Evolutionary conservation across 1,140 invertebrate species (phyloP).

Genomic region (Papilio polyxenes): DNA sequence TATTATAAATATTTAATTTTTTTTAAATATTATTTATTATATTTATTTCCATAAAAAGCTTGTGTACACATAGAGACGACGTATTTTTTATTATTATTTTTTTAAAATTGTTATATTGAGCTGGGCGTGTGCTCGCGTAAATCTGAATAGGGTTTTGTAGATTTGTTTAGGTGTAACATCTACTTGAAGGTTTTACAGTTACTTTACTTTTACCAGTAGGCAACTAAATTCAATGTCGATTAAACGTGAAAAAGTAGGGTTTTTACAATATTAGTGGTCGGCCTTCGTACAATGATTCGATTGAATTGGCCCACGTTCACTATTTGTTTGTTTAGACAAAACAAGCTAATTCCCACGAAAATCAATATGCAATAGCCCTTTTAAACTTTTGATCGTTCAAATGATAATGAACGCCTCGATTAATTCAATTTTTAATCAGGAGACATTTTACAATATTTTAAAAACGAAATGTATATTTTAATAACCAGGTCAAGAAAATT

Average conservation of each 20-base stretch:
- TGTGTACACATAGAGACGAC: constrained; percentile 70
- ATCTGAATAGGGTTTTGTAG: constrained; percentile 19
- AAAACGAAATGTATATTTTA: background rate
- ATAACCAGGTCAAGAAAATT: too few species aligned
- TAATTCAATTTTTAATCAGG: background rate
- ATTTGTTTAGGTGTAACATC: constrained; percentile 26
- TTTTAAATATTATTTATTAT: constrained; percentile 42
- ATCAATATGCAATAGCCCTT: background rate
- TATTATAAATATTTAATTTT: constrained; percentile 55
- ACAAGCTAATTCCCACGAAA: constrained; percentile 29
- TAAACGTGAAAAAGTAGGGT: constrained; percentile 58
- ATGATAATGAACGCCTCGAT: background rate
- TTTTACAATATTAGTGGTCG: constrained; percentile 55
- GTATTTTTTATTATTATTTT: constrained; percentile 28
- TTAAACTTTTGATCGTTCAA: background rate
- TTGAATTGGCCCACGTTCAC: constrained; percentile 53
- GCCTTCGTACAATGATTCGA: constrained; percentile 51
- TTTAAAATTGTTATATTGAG: constrained; percentile 38
- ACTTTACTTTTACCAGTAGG: constrained; percentile 12
- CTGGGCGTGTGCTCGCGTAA: constrained; percentile 47
- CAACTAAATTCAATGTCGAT: constrained; percentile 59
- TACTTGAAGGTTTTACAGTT: constrained; percentile 39
- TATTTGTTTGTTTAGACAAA: constrained; percentile 49
- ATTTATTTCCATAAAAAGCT: constrained; percentile 54
- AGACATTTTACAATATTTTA: background rate